phyloP scores from a whole-genome alignment of 2,888 invertebrate genomes.

The Syritta pipiens region DNA sequence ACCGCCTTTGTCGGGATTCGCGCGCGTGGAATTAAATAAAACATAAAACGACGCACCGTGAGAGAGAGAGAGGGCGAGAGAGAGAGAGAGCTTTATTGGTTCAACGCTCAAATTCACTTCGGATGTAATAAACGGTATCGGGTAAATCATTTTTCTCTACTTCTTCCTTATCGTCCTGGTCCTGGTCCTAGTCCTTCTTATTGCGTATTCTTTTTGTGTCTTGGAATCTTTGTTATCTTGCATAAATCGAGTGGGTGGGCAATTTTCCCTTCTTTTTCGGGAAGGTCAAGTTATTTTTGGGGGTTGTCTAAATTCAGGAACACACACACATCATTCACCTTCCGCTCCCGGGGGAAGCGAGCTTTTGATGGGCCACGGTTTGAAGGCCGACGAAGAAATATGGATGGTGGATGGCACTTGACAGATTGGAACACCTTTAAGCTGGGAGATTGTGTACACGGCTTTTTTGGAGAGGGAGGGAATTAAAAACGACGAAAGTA shows the following conservation, averaged over 20 bases:
- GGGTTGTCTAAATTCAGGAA: too few species aligned
- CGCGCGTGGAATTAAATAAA: conserved; percentile 54
- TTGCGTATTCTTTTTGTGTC: neutral
- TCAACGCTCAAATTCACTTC: conserved; percentile 57
- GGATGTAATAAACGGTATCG: conserved; percentile 41
- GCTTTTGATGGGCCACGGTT: neutral
- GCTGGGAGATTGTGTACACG: too few species aligned
- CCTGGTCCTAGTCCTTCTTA: neutral
- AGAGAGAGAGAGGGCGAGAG: too few species aligned
- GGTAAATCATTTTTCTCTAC: conserved; percentile 24
- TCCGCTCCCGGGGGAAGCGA: neutral
- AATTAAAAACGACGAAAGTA: too few species aligned
- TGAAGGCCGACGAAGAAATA: too few species aligned
- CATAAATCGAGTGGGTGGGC: conserved; percentile 15
- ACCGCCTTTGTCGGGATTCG: neutral
- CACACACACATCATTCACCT: neutral
- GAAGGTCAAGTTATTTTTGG: conserved; percentile 56
- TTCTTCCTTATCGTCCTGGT: neutral
- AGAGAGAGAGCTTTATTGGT: conserved; percentile 48
- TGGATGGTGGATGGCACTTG: too few species aligned
- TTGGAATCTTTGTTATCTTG: conserved; percentile 5
- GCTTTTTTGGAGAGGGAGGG: too few species aligned
- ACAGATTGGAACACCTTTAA: too few species aligned
- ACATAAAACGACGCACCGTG: too few species aligned
- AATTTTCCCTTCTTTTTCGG: too few species aligned